Evolutionary conservation across 2,888 invertebrate species (phyloP), one percentile per base, ranked within the genome.

Genomic region (Blomia tropicalis): DNA sequence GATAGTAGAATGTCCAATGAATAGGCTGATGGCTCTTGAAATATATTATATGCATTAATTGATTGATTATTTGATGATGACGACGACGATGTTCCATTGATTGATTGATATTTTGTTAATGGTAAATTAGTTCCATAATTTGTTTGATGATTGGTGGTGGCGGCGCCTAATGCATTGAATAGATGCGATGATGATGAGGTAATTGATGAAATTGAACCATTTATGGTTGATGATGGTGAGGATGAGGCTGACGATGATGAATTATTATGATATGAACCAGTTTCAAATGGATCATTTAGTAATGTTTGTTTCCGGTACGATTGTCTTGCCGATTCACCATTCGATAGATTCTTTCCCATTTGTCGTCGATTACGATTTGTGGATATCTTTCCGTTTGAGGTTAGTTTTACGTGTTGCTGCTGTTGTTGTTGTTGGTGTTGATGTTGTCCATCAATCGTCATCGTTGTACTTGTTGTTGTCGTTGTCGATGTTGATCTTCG

Each of bases 1-100:
- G 56, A 23, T n/a, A 56, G 29, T 3, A 56, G 29, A 27, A 29
- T 56, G 23, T 56, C 56, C 29, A 56, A 36, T 14, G 25, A 27
- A 36, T 56, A 56, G 14, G 56, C 56, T n/a, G 25, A 29, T 36
- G 56, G 56, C 22, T 56, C 56, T 14, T 23, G 25, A 25, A 56
- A 56, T n/a, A 56, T 56, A 25, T 29, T 23, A 25, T 19, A 56
- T 56, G 29, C 56, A 58, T 60, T 19, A 2, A 19, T 14, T 53
- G 59, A 7, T 17, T 7, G 36, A 17, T 36, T 11, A 7, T 36
- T 36, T 7, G 7, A 11, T 7, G 36, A 36, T 11, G 36, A 36
- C 7, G 7, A 11, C 17, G 36, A 36, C 17, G 36, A 36, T 11
- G 7, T 36, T 7, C 36, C 36, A 17, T 7, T 36, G 17, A 36